Conservation (phyloP, 2,888 invertebrate species). For the Theodoxus fluviatilis region DNA sequence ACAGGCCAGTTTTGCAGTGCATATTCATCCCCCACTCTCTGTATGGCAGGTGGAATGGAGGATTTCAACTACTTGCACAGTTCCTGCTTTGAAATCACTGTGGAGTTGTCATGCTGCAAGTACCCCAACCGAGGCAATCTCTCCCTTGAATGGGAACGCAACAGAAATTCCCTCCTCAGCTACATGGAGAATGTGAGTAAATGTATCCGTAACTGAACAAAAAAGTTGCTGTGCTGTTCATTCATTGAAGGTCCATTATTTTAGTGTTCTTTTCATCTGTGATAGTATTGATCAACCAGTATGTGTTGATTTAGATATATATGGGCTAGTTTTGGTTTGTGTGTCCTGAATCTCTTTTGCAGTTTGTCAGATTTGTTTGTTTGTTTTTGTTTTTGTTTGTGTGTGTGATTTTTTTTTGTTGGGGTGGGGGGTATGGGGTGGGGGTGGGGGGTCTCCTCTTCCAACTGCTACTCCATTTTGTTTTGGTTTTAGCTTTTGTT, state of each 20-base stretch:
- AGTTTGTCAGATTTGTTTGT: too few species aligned
- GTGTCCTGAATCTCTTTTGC: too few species aligned
- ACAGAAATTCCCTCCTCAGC: conserved; percentile 56
- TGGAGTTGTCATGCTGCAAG: conserved; percentile 60
- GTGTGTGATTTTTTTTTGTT: not conserved
- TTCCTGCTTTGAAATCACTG: conserved; percentile 60
- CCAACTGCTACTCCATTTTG: conserved; percentile 77
- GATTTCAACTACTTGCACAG: conserved; percentile 61
- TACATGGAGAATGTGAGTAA: conserved; percentile 56
- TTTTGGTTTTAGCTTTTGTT: too few species aligned
- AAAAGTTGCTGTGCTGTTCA: not conserved
- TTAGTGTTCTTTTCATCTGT: too few species aligned
- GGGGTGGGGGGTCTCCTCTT: not conserved
- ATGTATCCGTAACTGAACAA: not conserved
- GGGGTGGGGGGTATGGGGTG: not conserved
- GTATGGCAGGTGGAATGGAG: conserved; percentile 57
- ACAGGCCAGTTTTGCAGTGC: too few species aligned
- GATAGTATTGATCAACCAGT: too few species aligned
- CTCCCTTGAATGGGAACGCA: conserved; percentile 56
- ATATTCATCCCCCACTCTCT: not conserved
- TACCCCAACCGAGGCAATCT: conserved; percentile 45
- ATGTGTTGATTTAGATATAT: too few species aligned
- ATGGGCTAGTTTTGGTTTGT: too few species aligned
- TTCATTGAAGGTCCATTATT: too few species aligned
- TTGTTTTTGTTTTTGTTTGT: not conserved